These are phyloP conservation scores for Serripes groenlandicus DNA, from an alignment of 2,888 invertebrate species.

Conservation along the genomic window DNA sequence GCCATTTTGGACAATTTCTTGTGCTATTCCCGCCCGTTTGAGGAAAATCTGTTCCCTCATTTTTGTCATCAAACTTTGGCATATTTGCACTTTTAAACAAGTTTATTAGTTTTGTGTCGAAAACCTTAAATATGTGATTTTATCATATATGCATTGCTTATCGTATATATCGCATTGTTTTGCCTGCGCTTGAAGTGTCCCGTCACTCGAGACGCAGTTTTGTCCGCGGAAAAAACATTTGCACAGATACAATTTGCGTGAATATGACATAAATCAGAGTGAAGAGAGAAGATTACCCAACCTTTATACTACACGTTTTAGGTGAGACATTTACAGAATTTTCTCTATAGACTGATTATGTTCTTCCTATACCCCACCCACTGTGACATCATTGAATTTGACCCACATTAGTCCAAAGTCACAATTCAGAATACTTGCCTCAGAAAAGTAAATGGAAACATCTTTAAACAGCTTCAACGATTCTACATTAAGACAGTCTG, in stretches of 20 bases:
- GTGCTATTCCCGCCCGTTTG: conserved; percentile 77
- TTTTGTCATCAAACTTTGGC: too few relatives aligned
- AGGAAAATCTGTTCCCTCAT: background rate
- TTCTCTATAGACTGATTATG: background rate
- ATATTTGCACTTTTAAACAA: too few relatives aligned
- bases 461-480: too few relatives aligned
- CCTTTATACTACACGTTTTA: background rate
- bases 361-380: conserved; percentile 5
- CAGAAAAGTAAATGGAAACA: too few relatives aligned
- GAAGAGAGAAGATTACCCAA: background rate
- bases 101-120: too few relatives aligned
- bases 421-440: too few relatives aligned
- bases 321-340: background rate
- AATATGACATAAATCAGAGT: background rate
- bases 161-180: too few relatives aligned
- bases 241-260: background rate
- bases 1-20: conserved; percentile 77
- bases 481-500: too few relatives aligned
- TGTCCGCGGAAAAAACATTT: background rate
- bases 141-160: too few relatives aligned
- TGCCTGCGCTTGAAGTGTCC: background rate
- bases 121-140: too few relatives aligned
- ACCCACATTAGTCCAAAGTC: too few relatives aligned
- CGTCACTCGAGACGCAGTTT: conserved; percentile 4
- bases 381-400: background rate